Percentiles rank a stretch among this genome's conserved stretches.
These are phyloP conservation scores for Drosophila baimaii DNA, from an alignment of 1,140 invertebrate genomes.

Conservation along the genomic window DNA sequence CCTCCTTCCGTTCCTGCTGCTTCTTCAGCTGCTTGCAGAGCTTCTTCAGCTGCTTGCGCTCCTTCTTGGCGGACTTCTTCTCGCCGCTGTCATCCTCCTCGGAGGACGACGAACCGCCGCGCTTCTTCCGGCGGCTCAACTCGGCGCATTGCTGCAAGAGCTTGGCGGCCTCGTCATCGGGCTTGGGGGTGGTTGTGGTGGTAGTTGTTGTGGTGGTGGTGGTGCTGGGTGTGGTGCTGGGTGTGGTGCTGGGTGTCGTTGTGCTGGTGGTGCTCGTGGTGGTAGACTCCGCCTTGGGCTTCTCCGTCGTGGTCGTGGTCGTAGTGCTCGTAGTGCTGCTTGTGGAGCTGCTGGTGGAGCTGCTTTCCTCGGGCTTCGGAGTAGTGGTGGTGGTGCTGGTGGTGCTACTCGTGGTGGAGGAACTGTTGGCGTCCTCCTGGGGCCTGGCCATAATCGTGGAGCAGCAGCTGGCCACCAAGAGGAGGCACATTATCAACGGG, in stretches of 20 bases:
- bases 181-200: conserved; percentile 45
- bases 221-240: conserved; percentile 8
- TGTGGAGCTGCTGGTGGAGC: conserved; percentile 9
- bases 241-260: conserved; percentile 5
- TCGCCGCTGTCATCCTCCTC: conserved; percentile 65
- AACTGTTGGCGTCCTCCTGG: conserved; percentile 27
- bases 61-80: conserved; percentile 60
- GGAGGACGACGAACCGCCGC: conserved; percentile 56
- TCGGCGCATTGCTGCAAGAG: conserved; percentile 62
- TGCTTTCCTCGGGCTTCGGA: conserved; percentile 26
- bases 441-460: conserved; percentile 39
- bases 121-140: conserved; percentile 55
- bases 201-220: conserved; percentile 19
- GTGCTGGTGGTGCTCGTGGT: conserved; percentile 13
- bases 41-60: conserved; percentile 75
- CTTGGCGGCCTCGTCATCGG: conserved; percentile 39
- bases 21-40: conserved; percentile 65
- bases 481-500: conserved; percentile 36
- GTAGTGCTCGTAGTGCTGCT: conserved; percentile 23
- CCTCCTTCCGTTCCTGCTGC: conserved; percentile 55
- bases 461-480: conserved; percentile 55
- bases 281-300: conserved; percentile 29
- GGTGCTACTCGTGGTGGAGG: neutral
- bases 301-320: conserved; percentile 16
- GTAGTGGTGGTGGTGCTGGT: conserved; percentile 16